Evolutionary conservation across 2,113 vertebrate genomes (phyloP).

Genomic region (Zosterops hypoxanthus): DNA sequence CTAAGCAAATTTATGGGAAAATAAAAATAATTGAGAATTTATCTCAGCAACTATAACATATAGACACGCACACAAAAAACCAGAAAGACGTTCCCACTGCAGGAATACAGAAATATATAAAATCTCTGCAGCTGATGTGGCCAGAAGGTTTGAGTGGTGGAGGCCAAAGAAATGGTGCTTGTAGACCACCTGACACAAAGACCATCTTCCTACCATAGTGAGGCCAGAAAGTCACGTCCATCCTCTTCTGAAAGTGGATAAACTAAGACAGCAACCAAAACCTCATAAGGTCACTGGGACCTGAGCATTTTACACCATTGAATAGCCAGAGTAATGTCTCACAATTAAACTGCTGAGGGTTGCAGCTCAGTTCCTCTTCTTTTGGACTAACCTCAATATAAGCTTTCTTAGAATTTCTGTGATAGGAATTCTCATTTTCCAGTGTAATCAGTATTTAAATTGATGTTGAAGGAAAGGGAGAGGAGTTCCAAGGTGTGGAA

Average conservation of each 20-base stretch:
- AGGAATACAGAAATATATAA: neutral
- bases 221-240: neutral
- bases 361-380: neutral
- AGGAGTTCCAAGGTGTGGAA: neutral
- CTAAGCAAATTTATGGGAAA: neutral
- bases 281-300: fast-evolving
- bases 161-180: neutral
- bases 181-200: fast-evolving
- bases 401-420: neutral
- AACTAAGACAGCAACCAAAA: neutral
- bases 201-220: neutral
- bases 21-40: neutral
- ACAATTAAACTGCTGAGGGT: neutral
- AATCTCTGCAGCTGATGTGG: neutral
- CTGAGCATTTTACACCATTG: fast-evolving
- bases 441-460: neutral
- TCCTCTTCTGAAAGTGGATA: neutral
- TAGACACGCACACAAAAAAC: neutral
- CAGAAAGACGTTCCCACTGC: neutral
- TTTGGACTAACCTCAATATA: neutral
- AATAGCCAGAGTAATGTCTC: neutral
- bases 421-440: neutral
- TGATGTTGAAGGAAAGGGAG: neutral
- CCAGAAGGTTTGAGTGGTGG: neutral
- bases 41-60: neutral